These are phyloP conservation scores for Drosophila parthenogenetica DNA, from an alignment of 2,888 invertebrate species.

Conservation along the genomic window DNA sequence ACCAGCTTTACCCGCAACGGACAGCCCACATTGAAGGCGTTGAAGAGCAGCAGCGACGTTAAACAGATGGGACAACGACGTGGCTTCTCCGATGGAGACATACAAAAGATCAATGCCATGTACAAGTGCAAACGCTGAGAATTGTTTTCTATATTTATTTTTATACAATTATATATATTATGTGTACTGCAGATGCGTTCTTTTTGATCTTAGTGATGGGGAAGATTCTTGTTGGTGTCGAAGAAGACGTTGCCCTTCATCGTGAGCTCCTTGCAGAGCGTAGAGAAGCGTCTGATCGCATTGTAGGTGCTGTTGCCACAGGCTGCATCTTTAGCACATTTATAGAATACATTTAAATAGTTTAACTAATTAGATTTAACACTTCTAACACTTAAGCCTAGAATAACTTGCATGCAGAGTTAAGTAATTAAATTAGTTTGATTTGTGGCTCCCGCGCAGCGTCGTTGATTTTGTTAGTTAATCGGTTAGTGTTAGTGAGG, in stretches of 20 bases:
- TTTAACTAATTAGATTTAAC: too few species aligned
- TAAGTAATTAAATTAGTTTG: conserved; percentile 23
- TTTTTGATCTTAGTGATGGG: conserved; percentile 67
- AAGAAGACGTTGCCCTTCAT: conserved; percentile 84
- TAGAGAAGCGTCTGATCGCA: conserved; percentile 84
- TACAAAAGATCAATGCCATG: conserved; percentile 82
- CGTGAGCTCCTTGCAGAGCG: conserved; percentile 84
- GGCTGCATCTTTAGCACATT: conserved; percentile 47
- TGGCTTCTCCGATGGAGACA: conserved; percentile 80
- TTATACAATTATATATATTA: conserved; percentile 35
- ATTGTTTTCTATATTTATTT: conserved; percentile 1
- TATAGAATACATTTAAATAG: conserved; percentile 16
- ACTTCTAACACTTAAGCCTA: too few species aligned
- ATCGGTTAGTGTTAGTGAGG: conserved; percentile 65
- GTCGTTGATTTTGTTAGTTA: neutral
- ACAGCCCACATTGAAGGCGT: conserved; percentile 89
- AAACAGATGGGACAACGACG: conserved; percentile 78
- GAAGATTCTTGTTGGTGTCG: conserved; percentile 82
- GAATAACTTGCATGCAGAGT: conserved; percentile 39
- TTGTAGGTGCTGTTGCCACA: conserved; percentile 70
- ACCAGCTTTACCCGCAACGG: conserved; percentile 91
- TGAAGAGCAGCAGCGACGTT: conserved; percentile 77
- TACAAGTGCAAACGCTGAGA: conserved; percentile 70
- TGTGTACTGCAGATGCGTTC: conserved; percentile 4
- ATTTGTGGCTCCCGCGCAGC: conserved; percentile 44